Evolutionary conservation across 2,888 invertebrate species (phyloP).

Genomic region (Euplagia quadripunctaria): DNA sequence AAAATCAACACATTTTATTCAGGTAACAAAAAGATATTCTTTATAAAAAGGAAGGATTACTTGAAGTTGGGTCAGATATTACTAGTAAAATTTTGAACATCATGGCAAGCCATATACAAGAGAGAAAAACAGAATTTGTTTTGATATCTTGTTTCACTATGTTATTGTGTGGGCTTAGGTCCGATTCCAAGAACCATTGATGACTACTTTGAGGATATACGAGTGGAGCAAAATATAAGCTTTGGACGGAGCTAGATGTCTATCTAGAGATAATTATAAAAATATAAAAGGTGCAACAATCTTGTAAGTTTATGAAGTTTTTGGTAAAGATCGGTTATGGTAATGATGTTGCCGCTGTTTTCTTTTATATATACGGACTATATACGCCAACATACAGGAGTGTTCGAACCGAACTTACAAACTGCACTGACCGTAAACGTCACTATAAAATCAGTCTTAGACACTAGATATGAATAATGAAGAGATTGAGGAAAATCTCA

Average conservation of each 20-base stretch:
- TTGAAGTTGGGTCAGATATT: not conserved
- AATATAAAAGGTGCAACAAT: too few species aligned
- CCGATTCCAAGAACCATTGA: not conserved
- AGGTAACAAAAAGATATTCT: slow-evolving; percentile 82
- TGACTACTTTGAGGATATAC: not conserved
- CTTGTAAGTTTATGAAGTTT: too few species aligned
- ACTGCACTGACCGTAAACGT: too few species aligned
- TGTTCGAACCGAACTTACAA: too few species aligned
- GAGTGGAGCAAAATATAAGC: not conserved
- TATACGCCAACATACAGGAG: not conserved
- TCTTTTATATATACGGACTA: too few species aligned
- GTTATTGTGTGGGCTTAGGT: not conserved
- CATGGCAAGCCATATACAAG: not conserved
- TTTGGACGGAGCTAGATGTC: not conserved
- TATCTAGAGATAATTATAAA: too few species aligned
- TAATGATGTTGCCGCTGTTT: too few species aligned
- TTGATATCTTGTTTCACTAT: too few species aligned
- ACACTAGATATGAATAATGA: not conserved
- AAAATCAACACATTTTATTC: slow-evolving; percentile 99
- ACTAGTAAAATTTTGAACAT: not conserved
- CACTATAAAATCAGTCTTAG: too few species aligned
- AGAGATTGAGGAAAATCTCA: not conserved
- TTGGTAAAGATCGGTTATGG: too few species aligned
- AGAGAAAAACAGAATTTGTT: too few species aligned
- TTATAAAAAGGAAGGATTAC: not conserved